Percentiles rank a stretch among this genome's conserved stretches.
phyloP scores from a whole-genome alignment of 1,140 invertebrate species.

The Drosophila gunungcola region DNA sequence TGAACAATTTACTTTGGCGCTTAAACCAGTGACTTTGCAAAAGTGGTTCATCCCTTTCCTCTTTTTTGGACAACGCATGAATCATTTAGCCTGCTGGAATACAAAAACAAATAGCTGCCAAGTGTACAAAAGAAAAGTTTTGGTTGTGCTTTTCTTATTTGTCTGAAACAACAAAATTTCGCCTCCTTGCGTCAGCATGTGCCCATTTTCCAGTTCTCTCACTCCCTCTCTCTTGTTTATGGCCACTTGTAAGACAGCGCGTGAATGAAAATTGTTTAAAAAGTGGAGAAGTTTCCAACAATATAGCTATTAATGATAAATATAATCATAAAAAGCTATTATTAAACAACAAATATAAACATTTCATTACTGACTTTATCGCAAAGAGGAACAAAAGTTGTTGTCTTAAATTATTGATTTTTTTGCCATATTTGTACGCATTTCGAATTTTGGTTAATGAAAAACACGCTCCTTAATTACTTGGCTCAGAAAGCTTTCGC shows the following conservation, averaged over 20 bases:
- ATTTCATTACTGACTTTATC: constrained; percentile 12
- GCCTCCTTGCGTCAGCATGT: constrained; percentile 71
- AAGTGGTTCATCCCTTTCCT: neutral
- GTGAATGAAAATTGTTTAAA: constrained; percentile 8
- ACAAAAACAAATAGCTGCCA: constrained; percentile 42
- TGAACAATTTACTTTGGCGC: constrained; percentile 21
- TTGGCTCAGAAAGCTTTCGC: constrained; percentile 24
- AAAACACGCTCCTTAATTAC: constrained; percentile 47
- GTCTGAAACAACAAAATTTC: constrained; percentile 51
- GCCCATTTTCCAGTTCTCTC: constrained; percentile 48
- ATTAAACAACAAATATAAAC: constrained; percentile 3
- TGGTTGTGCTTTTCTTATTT: constrained; percentile 49
- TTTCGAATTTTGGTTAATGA: constrained; percentile 37
- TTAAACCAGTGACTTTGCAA: neutral
- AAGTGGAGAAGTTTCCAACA: constrained; percentile 9
- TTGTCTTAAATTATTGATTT: constrained; percentile 63
- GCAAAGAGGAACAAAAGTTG: constrained; percentile 2
- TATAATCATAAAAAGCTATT: neutral
- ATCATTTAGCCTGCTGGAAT: constrained; percentile 50
- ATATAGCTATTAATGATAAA: constrained; percentile 3
- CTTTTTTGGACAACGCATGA: constrained; percentile 27
- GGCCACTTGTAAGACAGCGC: constrained; percentile 76
- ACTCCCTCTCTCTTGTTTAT: constrained; percentile 59
- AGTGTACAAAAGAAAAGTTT: constrained; percentile 48
- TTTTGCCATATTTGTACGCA: constrained; percentile 27